A percentile compares a stretch with the other conserved stretches of the same genome.
These are phyloP conservation scores for Noctuana brunneofusca DNA, from an alignment of 2,888 invertebrate genomes.

Conservation along the genomic window DNA sequence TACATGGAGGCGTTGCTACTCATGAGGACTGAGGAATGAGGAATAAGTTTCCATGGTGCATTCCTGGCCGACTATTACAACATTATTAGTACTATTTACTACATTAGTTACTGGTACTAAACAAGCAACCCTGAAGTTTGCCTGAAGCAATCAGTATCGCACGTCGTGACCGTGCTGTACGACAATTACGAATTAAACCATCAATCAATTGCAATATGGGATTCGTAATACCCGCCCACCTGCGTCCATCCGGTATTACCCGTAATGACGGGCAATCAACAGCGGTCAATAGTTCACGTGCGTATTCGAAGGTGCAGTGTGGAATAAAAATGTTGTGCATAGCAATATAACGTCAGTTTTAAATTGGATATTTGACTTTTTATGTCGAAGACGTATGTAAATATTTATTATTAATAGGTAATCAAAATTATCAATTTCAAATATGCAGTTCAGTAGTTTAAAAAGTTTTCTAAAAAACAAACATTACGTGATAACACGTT, in stretches of 20 bases:
- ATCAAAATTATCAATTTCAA: too few relatives aligned
- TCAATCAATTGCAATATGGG: conserved; percentile 69
- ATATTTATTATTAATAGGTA: too few relatives aligned
- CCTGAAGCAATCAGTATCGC: conserved; percentile 52
- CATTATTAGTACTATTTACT: too few relatives aligned
- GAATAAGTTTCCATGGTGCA: too few relatives aligned
- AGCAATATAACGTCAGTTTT: not conserved
- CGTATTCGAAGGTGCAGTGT: conserved; percentile 44
- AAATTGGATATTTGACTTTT: not conserved
- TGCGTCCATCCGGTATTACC: conserved; percentile 54
- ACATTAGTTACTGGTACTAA: not conserved
- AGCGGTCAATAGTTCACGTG: conserved; percentile 60
- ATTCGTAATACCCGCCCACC: conserved; percentile 58
- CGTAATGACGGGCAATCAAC: conserved; percentile 58
- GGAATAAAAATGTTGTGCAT: conserved; percentile 28
- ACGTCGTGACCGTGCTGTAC: conserved; percentile 60
- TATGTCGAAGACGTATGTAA: not conserved
- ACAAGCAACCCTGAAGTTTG: conserved; percentile 37
- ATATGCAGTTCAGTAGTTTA: too few relatives aligned
- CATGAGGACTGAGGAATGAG: too few relatives aligned
- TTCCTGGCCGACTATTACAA: too few relatives aligned
- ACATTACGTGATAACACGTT: too few relatives aligned
- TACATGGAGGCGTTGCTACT: too few relatives aligned
- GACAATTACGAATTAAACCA: conserved; percentile 68
- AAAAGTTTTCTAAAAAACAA: too few relatives aligned